Percentiles rank a stretch among this genome's conserved stretches.
These are phyloP conservation scores for Baccha elongata DNA, from an alignment of 2,888 invertebrate genomes.

Conservation along the genomic window DNA sequence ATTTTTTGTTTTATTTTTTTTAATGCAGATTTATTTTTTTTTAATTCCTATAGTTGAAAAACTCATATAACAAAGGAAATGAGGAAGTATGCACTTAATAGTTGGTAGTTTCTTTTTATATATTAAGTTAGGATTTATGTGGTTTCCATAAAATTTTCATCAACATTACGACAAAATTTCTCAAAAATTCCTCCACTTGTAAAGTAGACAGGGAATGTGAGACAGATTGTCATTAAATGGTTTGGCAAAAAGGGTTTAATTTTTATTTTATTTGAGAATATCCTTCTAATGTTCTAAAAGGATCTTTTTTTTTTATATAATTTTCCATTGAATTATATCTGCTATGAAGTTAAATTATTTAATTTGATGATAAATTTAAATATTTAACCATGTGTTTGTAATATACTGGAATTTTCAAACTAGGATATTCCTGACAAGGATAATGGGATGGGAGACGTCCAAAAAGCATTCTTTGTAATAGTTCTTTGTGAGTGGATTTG, in stretches of 20 bases:
- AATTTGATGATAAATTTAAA: conserved; percentile 28
- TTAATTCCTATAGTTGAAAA: not conserved
- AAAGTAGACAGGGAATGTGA: not conserved
- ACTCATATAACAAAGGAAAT: conserved; percentile 3
- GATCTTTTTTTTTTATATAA: not conserved
- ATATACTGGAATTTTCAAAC: not conserved
- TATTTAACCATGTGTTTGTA: conserved; percentile 8
- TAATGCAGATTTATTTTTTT: conserved; percentile 6
- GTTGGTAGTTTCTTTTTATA: conserved; percentile 4
- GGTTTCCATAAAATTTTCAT: conserved; percentile 60
- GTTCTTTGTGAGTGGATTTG: conserved; percentile 19
- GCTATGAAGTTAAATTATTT: not conserved
- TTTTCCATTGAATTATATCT: not conserved
- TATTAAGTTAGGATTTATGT: conserved; percentile 53
- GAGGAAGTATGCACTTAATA: not conserved
- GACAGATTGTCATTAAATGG: conserved; percentile 44
- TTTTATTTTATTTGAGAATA: not conserved
- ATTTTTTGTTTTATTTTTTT: too few species aligned
- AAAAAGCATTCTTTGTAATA: not conserved
- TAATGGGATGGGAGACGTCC: conserved; percentile 4
- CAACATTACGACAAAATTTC: conserved; percentile 34
- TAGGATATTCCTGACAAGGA: conserved; percentile 10
- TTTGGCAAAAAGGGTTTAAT: conserved; percentile 7
- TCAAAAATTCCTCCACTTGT: conserved; percentile 12
- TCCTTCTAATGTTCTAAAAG: conserved; percentile 2